These are phyloP conservation scores for Pyralis farinalis DNA, from an alignment of 2,888 invertebrate genomes.

Conservation along the genomic window DNA sequence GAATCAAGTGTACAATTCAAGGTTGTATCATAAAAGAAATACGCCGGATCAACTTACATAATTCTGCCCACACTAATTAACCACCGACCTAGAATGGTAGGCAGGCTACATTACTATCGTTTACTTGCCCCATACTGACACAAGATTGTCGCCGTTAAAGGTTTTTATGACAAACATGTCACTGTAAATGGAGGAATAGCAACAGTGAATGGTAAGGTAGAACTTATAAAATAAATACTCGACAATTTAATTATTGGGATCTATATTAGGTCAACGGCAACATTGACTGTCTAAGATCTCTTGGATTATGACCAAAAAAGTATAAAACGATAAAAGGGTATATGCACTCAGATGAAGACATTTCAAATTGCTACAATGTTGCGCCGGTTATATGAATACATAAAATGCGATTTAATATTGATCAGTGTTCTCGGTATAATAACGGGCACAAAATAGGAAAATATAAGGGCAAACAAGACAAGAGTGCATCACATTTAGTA, in stretches of 20 bases:
- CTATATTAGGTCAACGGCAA: constrained; percentile 15
- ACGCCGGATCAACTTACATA: constrained; percentile 49
- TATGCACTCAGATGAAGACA: constrained; percentile 5
- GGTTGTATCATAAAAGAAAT: constrained; percentile 62
- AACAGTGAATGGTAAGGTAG: constrained; percentile 41
- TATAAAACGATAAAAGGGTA: background rate
- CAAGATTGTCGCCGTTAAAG: constrained; percentile 38
- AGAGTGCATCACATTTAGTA: no score
- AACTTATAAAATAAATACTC: constrained; percentile 29
- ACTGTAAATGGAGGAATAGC: constrained; percentile 56
- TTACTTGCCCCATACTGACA: constrained; percentile 36
- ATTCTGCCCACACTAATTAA: constrained; percentile 66
- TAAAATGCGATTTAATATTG: no score
- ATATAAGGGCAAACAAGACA: no score
- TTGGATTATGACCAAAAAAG: constrained; percentile 5
- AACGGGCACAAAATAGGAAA: no score
- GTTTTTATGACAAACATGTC: constrained; percentile 49
- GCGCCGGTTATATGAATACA: background rate
- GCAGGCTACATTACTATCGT: constrained; percentile 44
- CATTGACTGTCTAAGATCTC: background rate
- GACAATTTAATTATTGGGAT: constrained; percentile 37
- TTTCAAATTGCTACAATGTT: constrained; percentile 8
- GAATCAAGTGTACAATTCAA: constrained; percentile 59
- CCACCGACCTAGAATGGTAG: constrained; percentile 53
- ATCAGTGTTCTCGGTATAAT: no score